phyloP scores from a whole-genome alignment of 2,797 vertebrate genomes.

The Coranthus polyacanthus region DNA sequence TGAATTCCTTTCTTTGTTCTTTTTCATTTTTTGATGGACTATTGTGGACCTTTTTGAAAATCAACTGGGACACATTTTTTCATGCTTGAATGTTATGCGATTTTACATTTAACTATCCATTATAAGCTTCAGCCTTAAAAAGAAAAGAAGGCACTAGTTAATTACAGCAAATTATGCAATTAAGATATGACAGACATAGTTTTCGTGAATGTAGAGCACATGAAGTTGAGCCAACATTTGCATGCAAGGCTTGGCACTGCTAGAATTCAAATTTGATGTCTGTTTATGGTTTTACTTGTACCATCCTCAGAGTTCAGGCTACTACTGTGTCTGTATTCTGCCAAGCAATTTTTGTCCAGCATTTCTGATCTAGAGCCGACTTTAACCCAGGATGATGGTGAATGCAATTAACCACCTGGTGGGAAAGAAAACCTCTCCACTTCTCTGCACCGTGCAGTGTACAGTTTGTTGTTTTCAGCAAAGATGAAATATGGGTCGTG shows the following conservation, averaged over 20 bases:
- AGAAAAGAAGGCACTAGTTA: too few species aligned
- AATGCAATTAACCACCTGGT: conserved; percentile 54
- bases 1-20: too few species aligned
- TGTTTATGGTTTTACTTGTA: conserved; percentile 6
- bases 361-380: conserved; percentile 22
- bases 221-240: too few species aligned
- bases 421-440: conserved; percentile 13
- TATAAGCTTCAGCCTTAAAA: too few species aligned
- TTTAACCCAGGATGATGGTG: conserved; percentile 43
- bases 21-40: too few species aligned
- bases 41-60: too few species aligned
- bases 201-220: too few species aligned
- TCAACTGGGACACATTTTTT: too few species aligned
- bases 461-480: conserved; percentile 33
- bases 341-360: conserved; percentile 18
- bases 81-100: too few species aligned
- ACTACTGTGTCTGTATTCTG: conserved; percentile 7
- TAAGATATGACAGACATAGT: background rate
- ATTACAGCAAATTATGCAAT: background rate
- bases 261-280: too few species aligned
- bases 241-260: too few species aligned
- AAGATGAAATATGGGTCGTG: conserved; percentile 14
- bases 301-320: conserved; percentile 3
- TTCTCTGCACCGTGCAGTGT: background rate
- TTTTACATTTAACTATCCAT: too few species aligned